Evolutionary conservation across 2,888 invertebrate genomes (phyloP), one percentile per base, ranked within the genome.

Genomic region (Marasmarcha lunaedactyla): DNA sequence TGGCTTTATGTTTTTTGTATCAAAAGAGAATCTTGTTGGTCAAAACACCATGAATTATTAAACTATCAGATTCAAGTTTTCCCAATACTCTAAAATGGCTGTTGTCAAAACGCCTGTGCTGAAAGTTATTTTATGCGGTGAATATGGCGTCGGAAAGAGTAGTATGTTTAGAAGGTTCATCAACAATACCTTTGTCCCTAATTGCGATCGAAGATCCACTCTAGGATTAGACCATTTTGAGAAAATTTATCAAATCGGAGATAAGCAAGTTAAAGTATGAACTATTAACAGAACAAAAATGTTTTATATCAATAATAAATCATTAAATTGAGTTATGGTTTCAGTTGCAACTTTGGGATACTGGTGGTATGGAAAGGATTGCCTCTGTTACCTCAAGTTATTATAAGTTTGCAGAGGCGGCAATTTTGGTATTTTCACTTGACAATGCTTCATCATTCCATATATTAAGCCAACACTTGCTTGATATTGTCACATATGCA

Each of bases 281-380:
- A 39, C 42, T 45, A 48, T 44, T 26, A 39, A 44, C 44, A 43
- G 35, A 15, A 34, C 14, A 12, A 13, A 5, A 5, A 12, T 34
- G 14, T 2, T 34, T 14, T 9, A 13, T 34, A 13, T 13, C 12
- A 14, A 41, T 35, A 4, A 30, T 2, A 10, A 9, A 2, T 30
- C 10, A 4, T 30, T 10, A 4, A 11, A n/a, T 3, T 9, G 9
- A 7, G 10, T 7, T 10, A n/a, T 42, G 14, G 13, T 63, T 58
- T 47, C 69, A 97, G 95, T 79, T 97, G 46, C 95, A 96, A 76
- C 76, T 97, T 50, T 97, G 97, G 96, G 97, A 97, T 65, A 97
- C 97, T 27, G 97, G 96, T 50, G 97, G 97, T 37, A 95, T 97
- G 94, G 97, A 97, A 73, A 86, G 97, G 54, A 95, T 97, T 46